phyloP scores from a whole-genome alignment of 2,888 invertebrate species.

The Lasioglossum lativentre region DNA sequence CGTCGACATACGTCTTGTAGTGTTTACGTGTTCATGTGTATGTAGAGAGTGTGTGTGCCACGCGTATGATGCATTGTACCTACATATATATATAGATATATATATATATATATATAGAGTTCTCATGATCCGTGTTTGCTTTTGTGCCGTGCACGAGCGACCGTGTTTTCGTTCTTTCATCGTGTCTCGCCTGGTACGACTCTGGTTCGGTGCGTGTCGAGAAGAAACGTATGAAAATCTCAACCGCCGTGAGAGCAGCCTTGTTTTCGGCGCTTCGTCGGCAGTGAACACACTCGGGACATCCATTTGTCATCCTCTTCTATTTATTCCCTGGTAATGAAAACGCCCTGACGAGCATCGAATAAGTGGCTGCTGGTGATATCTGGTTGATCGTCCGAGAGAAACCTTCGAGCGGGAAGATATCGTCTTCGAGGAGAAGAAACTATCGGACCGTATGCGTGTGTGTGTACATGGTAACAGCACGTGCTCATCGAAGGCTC shows the following conservation, averaged over 20 bases:
- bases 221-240: conserved; percentile 48
- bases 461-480: conserved; percentile 42
- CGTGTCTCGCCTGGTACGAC: conserved; percentile 50
- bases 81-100: neutral
- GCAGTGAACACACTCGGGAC: conserved; percentile 70
- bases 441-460: conserved; percentile 39
- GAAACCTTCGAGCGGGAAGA: conserved; percentile 49
- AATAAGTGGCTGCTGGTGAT: neutral
- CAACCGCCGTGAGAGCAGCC: conserved; percentile 60
- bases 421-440: conserved; percentile 43
- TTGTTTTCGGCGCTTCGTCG: conserved; percentile 63
- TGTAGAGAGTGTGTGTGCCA: neutral
- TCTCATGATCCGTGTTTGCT: conserved; percentile 43
- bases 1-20: conserved; percentile 49
- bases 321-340: conserved; percentile 38
- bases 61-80: neutral
- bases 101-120: conserved; percentile 37
- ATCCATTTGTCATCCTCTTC: conserved; percentile 26
- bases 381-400: conserved; percentile 22
- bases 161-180: conserved; percentile 35
- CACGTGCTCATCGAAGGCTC: conserved; percentile 62
- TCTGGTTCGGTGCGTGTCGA: conserved; percentile 53
- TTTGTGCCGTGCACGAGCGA: conserved; percentile 57
- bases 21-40: neutral
- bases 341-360: conserved; percentile 50